Base-by-base conservation (phyloP, 53 echinoderm and acorn worm genomes). In the Echinarachnius parma region DNA sequence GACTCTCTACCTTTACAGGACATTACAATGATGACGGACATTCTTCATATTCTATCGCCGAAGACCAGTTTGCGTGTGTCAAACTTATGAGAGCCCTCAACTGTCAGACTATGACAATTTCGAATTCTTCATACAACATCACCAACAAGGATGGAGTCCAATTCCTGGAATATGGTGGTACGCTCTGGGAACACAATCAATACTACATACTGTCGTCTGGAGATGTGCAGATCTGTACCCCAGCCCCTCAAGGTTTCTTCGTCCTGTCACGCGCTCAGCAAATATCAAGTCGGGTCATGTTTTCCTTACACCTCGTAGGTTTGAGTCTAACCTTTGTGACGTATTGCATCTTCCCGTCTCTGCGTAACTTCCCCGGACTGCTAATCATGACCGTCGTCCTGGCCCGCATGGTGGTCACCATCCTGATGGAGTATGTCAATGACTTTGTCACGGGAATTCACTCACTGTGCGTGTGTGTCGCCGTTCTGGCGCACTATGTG, bases 391-490 rank as follows among this genome's bases (percentile, higher is more conserved):
- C 65, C 0, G 44, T 65, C 10, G 65, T 46, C 2, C 24, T 65
- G 46, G 25, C 28, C 11, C 28, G 45, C 5, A 45, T 65, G 7
- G 47, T 65, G 5, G 48, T 47, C 8, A 0, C 9, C 30, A 46
- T 46, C 46, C 27, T 46, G 21, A 62, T 62, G 44, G 39, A 37
- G 21, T 62, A 39, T 28, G 47, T 65, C 27, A 65, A 65, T 46
- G 28, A 25, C 20, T 27, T 28, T 29, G 65, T 65, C 9, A 45
- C 2, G 47, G 28, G 28, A 10, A 0, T 27, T 14, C 16, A 10
- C 25, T 46, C 27, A 28, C 26, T 65, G 1, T 65, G 65, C 14
- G 28, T 9, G 46, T 27, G 28, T 24, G 46, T 28, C 4, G 65
- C 46, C 16, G 28, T 65, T 10, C 15, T 65, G 26, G 46, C 65